These are phyloP conservation scores for Zhuqinia jingwanae DNA, from an alignment of 2,888 invertebrate species.

Conservation along the genomic window DNA sequence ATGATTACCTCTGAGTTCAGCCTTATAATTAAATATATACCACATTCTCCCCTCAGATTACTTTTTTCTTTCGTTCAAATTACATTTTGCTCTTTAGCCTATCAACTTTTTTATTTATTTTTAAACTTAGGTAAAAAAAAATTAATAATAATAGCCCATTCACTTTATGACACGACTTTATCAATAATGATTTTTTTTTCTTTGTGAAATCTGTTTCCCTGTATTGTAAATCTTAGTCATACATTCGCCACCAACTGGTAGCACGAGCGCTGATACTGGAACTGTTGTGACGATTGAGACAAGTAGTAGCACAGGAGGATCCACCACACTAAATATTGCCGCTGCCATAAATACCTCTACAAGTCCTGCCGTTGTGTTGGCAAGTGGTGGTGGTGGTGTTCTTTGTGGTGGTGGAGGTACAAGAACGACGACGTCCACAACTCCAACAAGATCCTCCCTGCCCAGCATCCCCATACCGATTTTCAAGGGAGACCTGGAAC, in stretches of 20 bases:
- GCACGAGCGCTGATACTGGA: conserved; percentile 23
- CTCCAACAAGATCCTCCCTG: conserved; percentile 46
- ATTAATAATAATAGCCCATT: no score
- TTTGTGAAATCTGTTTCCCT: conserved; percentile 24
- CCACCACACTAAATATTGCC: no score
- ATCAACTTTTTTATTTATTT: conserved; percentile 31
- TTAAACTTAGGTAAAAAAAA: no score
- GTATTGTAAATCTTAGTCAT: conserved; percentile 38
- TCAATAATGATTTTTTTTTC: conserved; percentile 47
- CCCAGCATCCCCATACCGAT: conserved; percentile 39
- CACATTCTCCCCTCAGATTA: neutral
- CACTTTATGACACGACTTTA: neutral
- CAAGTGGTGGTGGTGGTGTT: conserved; percentile 19
- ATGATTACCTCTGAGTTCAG: conserved; percentile 18
- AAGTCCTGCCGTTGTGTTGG: conserved; percentile 29
- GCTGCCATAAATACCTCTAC: conserved; percentile 41
- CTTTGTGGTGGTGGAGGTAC: no score
- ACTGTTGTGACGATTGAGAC: conserved; percentile 20
- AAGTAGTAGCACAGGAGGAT: conserved; percentile 15
- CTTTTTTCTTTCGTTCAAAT: neutral
- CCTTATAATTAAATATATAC: neutral
- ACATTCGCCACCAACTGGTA: conserved; percentile 58
- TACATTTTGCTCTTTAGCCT: neutral
- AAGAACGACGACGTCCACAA: conserved; percentile 48
- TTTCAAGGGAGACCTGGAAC: conserved; percentile 62